Base-by-base conservation (phyloP, 2,888 invertebrate species). In the Brachyptera putata region DNA sequence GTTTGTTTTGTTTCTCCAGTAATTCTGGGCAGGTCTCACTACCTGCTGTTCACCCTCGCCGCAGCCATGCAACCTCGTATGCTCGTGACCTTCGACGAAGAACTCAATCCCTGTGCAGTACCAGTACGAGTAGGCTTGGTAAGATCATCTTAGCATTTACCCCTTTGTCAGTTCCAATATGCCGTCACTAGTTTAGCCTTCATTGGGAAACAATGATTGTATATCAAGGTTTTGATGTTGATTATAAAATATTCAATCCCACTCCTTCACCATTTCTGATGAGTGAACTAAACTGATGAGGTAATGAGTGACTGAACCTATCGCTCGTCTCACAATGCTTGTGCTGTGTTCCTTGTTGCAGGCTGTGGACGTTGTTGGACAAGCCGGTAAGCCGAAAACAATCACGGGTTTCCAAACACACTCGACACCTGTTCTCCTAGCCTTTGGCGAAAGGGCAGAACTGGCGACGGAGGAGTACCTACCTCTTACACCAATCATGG, bases 401-500 rank as follows among this genome's bases (percentile, higher is more conserved):
- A 84, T 84, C 68, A 84, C 84, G 34, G 84, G 84, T 22, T 84
- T 84, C 73, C 84, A 84, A 70, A 84, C 84, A n/a, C 83, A 84
- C 69, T 82, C 82, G 4, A 84, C 83, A 1, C 84, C 84, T 2
- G 84, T 84, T 5, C 72, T 84, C 48, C 70, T 84, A 63, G 80
- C 81, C 1, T 78, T 79, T 69, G 84, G 84, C 53, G 84, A 84
- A 70, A 70, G 83, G 57, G 84, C 83, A 1, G 84, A 84, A 69
- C 70, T 84, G 59, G 83, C 84, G 1, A 82, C 80, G 1, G 84
- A 84, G 65, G 84, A 86, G 72, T 84, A 80, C 71, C 62, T 80
- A 53, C 72, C 83, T 11, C 69, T 82, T 63, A 80, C 82, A 30
- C 80, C 82, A 9, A 75, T 82, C 57, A 74, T 84, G 71, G 84